Conservation (phyloP, 2,113 vertebrate genomes). For the Perognathus longimembris region DNA sequence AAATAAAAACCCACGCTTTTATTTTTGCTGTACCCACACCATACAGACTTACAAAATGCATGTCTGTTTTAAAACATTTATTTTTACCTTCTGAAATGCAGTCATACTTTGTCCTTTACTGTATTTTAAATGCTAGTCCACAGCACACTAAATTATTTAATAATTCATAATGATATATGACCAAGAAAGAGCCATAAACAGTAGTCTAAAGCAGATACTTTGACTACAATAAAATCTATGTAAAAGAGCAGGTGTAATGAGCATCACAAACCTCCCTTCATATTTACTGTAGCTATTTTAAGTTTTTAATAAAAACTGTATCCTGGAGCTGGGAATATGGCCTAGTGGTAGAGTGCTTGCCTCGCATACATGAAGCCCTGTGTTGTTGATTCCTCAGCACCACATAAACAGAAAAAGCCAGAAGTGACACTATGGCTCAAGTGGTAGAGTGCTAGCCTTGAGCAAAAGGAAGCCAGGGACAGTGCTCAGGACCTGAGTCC, state of each 20-base stretch:
- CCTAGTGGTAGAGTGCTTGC: no score
- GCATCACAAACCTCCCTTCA: background rate
- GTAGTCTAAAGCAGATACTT: background rate
- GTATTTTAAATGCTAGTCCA: constrained; percentile 20
- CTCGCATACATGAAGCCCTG: no score
- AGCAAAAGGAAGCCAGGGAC: no score
- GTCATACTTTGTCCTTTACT: constrained; percentile 41
- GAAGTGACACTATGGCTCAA: no score
- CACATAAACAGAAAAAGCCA: no score
- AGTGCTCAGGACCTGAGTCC: no score
- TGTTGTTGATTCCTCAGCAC: no score
- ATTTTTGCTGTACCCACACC: background rate
- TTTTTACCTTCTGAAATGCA: background rate
- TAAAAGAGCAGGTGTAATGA: background rate
- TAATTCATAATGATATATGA: no score
- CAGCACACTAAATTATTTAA: background rate
- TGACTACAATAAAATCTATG: background rate
- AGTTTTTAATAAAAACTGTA: constrained; percentile 47
- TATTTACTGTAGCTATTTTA: background rate
- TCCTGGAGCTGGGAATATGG: no score
- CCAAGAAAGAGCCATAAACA: no score
- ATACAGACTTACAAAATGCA: background rate
- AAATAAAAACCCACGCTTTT: background rate
- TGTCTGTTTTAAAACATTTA: constrained; percentile 37
- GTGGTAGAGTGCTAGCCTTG: no score